A percentile compares a stretch with the other conserved stretches of the same genome.
phyloP scores from a whole-genome alignment of 1,140 invertebrate species.

The Caenorhabditis latens region DNA sequence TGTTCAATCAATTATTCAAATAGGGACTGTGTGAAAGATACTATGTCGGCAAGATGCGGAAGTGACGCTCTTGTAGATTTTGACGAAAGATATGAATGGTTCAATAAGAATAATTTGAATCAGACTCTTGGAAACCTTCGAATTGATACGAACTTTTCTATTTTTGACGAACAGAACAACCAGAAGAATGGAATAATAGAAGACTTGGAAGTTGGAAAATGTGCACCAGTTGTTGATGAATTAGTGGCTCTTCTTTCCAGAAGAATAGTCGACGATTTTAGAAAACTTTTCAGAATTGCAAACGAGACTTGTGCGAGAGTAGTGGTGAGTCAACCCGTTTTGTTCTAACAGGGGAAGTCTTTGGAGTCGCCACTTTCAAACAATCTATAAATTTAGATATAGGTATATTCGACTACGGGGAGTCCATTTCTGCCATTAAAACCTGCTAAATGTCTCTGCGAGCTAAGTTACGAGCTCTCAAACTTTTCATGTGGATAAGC shows the following conservation, averaged over 20 bases:
- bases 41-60: neutral
- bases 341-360: no score
- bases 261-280: neutral
- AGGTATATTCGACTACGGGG: no score
- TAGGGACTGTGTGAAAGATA: neutral
- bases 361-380: no score
- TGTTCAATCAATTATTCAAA: neutral
- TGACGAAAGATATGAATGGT: neutral
- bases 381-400: no score
- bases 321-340: neutral
- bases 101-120: neutral
- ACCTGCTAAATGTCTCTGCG: no score
- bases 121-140: neutral
- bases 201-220: neutral
- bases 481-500: no score
- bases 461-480: no score
- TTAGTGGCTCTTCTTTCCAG: neutral
- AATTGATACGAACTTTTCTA: neutral
- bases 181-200: neutral
- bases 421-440: no score
- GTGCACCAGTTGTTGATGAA: neutral
- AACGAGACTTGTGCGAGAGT: neutral
- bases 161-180: neutral
- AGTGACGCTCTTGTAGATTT: neutral
- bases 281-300: neutral